Base-by-base conservation (phyloP, 2,888 invertebrate species). In the Gastrophysa polygoni region DNA sequence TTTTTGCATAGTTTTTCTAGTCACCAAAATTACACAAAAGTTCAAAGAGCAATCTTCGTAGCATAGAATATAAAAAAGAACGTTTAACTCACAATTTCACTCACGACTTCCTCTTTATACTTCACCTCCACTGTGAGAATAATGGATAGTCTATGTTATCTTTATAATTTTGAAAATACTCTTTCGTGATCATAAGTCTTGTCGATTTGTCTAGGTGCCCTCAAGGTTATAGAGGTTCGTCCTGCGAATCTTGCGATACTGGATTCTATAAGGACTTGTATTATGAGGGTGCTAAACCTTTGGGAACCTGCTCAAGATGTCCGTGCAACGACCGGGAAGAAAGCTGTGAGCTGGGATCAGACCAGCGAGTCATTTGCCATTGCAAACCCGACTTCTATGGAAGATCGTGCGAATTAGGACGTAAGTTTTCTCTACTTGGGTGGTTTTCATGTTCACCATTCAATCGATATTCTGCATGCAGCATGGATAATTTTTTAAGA, bases 181-280 rank as follows among this genome's bases (percentile, higher is more conserved):
- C n/a, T n/a, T n/a, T n/a, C n/a, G n/a, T n/a, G n/a, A n/a, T n/a
- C n/a, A n/a, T n/a, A n/a, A n/a, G n/a, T n/a, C n/a, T n/a, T 24
- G 7, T 24, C 6, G 43, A 17, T 46, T 38, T 17, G 10, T 8
- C 11, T 49, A 72, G 75, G 59, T 78, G 78, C 59, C 78, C 78
- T n/a, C 64, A 72, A 70, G 81, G 93, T 1, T 95, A 94, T 75
- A 82, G 83, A 8, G 96, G 96, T 57, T 88, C 89, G 0, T 95
- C 94, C 55, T 96, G 96, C 76, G 95, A 96, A 80, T 85, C 85
- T 71, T 95, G 95, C 75, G 82, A 86, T 0, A 77, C 87, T 0
- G 88, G 91, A 10, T 89, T 88, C 79, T 94, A 92, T 79, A 86
- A 89, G 60, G 90, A 92, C 71, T 80, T 80, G 0, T 83, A 81